Conservation (phyloP, 2,888 invertebrate species). For the Agrypnus murinus region DNA sequence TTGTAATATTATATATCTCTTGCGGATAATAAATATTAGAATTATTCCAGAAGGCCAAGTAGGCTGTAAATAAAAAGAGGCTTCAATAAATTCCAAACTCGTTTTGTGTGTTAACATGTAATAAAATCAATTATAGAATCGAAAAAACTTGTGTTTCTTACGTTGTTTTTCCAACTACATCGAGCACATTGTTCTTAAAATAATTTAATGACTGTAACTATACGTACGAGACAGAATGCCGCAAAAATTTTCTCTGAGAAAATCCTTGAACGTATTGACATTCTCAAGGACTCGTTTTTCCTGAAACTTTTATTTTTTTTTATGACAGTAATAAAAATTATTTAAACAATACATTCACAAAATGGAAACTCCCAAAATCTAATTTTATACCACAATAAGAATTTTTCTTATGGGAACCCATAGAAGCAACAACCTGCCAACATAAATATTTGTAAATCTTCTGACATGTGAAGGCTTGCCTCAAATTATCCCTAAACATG, state of each 20-base stretch:
- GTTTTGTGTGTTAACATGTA: slow-evolving; percentile 40
- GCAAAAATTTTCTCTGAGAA: slow-evolving; percentile 44
- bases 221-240: slow-evolving; percentile 37
- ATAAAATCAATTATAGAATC: slow-evolving; percentile 40
- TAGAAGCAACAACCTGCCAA: slow-evolving; percentile 34
- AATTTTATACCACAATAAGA: slow-evolving; percentile 6
- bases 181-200: slow-evolving; percentile 31
- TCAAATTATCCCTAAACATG: slow-evolving; percentile 25
- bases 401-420: slow-evolving; percentile 38
- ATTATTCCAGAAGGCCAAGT: slow-evolving; percentile 40
- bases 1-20: slow-evolving; percentile 7
- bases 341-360: too few species aligned
- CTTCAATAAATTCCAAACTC: slow-evolving; percentile 32
- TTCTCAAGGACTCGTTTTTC: slow-evolving; percentile 29
- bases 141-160: slow-evolving; percentile 35
- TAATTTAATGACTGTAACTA: slow-evolving; percentile 28
- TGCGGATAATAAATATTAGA: slow-evolving; percentile 35
- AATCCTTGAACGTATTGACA: slow-evolving; percentile 37
- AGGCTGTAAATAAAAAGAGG: slow-evolving; percentile 25
- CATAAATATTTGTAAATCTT: slow-evolving; percentile 44
- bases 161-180: slow-evolving; percentile 30
- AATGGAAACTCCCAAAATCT: slow-evolving; percentile 8
- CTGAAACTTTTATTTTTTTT: background rate
- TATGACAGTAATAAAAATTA: background rate
- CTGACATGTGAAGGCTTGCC: slow-evolving; percentile 37